Conservation (phyloP, 2,797 vertebrate genomes). For the Clarias fuscus region DNA sequence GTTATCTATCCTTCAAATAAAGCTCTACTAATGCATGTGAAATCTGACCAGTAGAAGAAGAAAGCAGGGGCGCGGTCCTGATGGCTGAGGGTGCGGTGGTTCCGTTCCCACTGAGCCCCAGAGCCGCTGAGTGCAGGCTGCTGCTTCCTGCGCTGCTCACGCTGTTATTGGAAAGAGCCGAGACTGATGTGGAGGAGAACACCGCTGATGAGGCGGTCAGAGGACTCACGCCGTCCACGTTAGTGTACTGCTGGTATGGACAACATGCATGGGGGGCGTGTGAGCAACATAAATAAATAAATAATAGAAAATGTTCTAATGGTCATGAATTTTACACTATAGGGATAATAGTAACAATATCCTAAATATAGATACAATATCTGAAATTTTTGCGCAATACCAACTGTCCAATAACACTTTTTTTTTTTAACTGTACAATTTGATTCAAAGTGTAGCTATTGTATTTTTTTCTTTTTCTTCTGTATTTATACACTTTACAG, state of each 20-base stretch:
- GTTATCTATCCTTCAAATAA: neutral
- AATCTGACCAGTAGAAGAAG: slow-evolving; percentile 72
- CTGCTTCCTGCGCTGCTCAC: slow-evolving; percentile 58
- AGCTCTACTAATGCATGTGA: neutral
- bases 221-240: slow-evolving; percentile 76
- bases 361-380: too few species aligned
- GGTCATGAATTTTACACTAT: too few species aligned
- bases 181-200: slow-evolving; percentile 64
- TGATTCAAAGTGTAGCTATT: too few species aligned
- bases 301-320: neutral
- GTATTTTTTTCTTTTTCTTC: too few species aligned
- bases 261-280: neutral
- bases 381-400: too few species aligned
- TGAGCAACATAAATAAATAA: neutral
- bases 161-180: slow-evolving; percentile 65
- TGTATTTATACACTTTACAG: too few species aligned
- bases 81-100: slow-evolving; percentile 75
- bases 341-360: too few species aligned
- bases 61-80: slow-evolving; percentile 80
- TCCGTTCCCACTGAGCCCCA: slow-evolving; percentile 83
- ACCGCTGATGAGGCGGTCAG: slow-evolving; percentile 77
- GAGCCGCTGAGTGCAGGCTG: slow-evolving; percentile 75
- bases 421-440: too few species aligned
- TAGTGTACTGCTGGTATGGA: slow-evolving; percentile 76
- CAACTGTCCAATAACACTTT: too few species aligned